A percentile compares a stretch with the other conserved stretches of the same genome.
phyloP scores from a whole-genome alignment of 2,797 vertebrate genomes.

The Alca torda region DNA sequence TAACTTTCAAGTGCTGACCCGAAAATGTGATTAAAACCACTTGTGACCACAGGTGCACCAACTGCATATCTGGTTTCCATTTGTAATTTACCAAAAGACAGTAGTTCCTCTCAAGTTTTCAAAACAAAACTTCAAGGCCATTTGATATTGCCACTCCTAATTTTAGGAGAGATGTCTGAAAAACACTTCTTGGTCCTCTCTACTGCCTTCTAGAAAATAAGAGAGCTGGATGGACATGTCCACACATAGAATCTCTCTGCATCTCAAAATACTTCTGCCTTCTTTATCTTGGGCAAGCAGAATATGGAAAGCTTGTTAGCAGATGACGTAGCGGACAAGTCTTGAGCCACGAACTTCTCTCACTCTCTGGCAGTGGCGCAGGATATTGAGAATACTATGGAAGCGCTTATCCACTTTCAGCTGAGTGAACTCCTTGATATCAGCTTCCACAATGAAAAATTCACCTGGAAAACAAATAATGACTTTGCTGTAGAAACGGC shows the following conservation, averaged over 20 bases:
- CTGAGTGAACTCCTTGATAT: constrained; percentile 84
- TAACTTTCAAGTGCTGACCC: background rate
- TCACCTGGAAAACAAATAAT: constrained; percentile 75
- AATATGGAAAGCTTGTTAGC: background rate
- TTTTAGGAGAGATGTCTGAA: no score
- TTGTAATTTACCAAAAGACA: background rate
- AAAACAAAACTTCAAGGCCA: background rate
- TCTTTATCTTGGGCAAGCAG: fast-evolving
- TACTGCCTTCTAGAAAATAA: background rate
- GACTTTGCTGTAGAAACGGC: fast-evolving
- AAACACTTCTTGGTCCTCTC: background rate
- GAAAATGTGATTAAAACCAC: background rate
- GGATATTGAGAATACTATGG: constrained; percentile 85
- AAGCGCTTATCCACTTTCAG: constrained; percentile 88
- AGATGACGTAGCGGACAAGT: constrained; percentile 82
- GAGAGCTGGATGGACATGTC: background rate
- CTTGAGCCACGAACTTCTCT: constrained; percentile 81
- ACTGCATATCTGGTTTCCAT: background rate
- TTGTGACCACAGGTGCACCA: no score
- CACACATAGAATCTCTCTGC: fast-evolving
- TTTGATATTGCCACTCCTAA: no score
- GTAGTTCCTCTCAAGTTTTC: fast-evolving
- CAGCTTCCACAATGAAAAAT: constrained; percentile 91
- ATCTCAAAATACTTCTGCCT: background rate
- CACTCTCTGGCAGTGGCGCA: constrained; percentile 88